phyloP scores from a whole-genome alignment of 2,797 vertebrate species.

The Rhynchonycteris naso region DNA sequence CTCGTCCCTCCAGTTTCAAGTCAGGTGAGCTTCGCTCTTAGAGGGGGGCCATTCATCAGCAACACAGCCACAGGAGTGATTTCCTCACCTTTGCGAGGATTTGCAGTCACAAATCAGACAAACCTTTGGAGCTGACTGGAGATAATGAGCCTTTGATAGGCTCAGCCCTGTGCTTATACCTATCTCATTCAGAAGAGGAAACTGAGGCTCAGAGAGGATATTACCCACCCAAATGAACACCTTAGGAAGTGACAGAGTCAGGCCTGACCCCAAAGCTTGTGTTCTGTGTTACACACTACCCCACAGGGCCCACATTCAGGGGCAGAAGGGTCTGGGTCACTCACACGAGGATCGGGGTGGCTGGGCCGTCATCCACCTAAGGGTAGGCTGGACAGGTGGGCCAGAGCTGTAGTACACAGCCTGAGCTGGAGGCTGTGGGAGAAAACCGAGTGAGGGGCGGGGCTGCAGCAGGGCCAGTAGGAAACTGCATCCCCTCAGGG shows the following conservation, averaged over 20 bases:
- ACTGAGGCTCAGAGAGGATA: not conserved
- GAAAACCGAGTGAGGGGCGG: not conserved
- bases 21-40: not conserved
- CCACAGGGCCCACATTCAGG: fast-evolving
- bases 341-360: slow-evolving; percentile 91
- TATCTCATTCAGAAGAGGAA: not conserved
- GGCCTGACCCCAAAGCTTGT: not conserved
- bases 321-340: slow-evolving; percentile 39
- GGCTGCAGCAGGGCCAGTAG: fast-evolving
- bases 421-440: slow-evolving; percentile 88
- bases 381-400: slow-evolving; percentile 88
- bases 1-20: not conserved
- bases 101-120: not conserved
- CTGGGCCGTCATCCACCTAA: slow-evolving; percentile 90
- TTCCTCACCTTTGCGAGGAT: not conserved
- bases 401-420: slow-evolving; percentile 86
- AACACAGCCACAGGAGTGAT: not conserved
- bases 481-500: not conserved
- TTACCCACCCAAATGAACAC: not conserved
- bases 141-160: not conserved
- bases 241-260: not conserved
- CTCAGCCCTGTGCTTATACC: too few relatives aligned
- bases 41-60: not conserved
- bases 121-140: not conserved
- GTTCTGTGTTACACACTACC: not conserved